Evolutionary conservation across 2,888 invertebrate genomes (phyloP), one percentile per base, ranked within the genome.

Genomic region (Coelopa pilipes): DNA sequence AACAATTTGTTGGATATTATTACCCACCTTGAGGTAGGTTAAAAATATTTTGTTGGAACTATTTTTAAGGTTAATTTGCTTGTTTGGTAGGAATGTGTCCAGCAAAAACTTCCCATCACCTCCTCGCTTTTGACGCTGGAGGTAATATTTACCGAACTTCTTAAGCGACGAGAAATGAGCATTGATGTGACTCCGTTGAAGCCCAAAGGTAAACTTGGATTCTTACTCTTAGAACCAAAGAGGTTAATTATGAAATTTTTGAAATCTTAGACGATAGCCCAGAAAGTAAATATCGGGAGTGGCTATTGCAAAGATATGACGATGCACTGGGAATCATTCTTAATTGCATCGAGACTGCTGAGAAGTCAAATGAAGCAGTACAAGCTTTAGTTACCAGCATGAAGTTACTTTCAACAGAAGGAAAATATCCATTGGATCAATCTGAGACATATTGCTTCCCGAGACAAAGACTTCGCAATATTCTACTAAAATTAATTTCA

Each of bases 381-480:
- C 91, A 92, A 86, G 93, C 93, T 0, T 87, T 96, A 4, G 90
- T 92, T 1, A 92, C 93, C 0, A 90, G 92, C 67, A 92, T 95
- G 90, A 93, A 93, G 82, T 86, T 95, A 73, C 88, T 96, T 80
- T 90, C 91, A 60, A 90, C 90, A 72, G 95, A 96, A 87, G 93
- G 93, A 11, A 91, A 90, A 81, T 88, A 90, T 83, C 93, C 93
- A 0, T 81, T 93, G 50, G 85, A 87, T 69, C 80, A 86, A 1
- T 73, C 21, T 10, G 89, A 90, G 1, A 87, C 88, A 12, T 90
- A 90, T 79, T 90, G 89, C 82, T 93, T 95, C 83, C 94, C 94
- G 0, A 85, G 90, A 15, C 87, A 89, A 63, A 90, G 93, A 79
- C 89, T 95, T 69, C 92, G 93, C 88, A 90, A 90, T 81, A 82